These are phyloP conservation scores for Drosophila watanabei DNA, from an alignment of 1,140 invertebrate genomes.

Conservation along the genomic window DNA sequence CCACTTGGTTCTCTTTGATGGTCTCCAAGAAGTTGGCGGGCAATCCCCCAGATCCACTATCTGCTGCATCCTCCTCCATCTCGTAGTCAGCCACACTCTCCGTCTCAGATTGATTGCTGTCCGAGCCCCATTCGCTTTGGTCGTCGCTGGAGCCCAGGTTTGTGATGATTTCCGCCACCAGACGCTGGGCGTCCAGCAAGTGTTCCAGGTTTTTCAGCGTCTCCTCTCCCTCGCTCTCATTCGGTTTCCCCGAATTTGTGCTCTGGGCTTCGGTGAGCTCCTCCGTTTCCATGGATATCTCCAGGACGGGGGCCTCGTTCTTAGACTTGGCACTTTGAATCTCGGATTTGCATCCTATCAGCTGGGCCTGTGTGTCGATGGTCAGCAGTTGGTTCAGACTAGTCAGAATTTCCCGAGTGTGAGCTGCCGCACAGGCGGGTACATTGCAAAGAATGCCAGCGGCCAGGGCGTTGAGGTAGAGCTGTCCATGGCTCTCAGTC, in stretches of 20 bases:
- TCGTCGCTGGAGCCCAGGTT: slow-evolving; percentile 89
- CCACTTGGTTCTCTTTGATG: slow-evolving; percentile 54
- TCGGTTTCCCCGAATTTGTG: background rate
- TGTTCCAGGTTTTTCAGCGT: slow-evolving; percentile 86
- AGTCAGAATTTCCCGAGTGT: slow-evolving; percentile 37
- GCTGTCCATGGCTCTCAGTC: slow-evolving; percentile 79
- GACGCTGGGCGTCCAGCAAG: slow-evolving; percentile 88
- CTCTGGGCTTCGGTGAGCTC: slow-evolving; percentile 34
- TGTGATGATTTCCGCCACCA: slow-evolving; percentile 89
- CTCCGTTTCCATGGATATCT: slow-evolving; percentile 50
- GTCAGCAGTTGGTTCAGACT: slow-evolving; percentile 36
- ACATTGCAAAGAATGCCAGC: slow-evolving; percentile 86
- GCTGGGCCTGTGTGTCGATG: slow-evolving; percentile 32
- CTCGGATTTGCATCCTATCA: slow-evolving; percentile 7
- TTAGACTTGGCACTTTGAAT: slow-evolving; percentile 14
- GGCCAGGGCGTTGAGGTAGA: slow-evolving; percentile 87
- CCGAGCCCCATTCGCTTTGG: slow-evolving; percentile 48
- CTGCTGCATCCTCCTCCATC: slow-evolving; percentile 35
- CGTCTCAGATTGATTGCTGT: slow-evolving; percentile 64
- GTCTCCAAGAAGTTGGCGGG: slow-evolving; percentile 60
- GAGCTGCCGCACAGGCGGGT: slow-evolving; percentile 83
- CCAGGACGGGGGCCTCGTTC: slow-evolving; percentile 38
- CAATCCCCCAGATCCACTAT: slow-evolving; percentile 65
- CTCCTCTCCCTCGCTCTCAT: slow-evolving; percentile 47
- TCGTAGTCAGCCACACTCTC: slow-evolving; percentile 75